Conservation (phyloP, 1,140 invertebrate genomes). For the Drosophila prosaltans region DNA sequence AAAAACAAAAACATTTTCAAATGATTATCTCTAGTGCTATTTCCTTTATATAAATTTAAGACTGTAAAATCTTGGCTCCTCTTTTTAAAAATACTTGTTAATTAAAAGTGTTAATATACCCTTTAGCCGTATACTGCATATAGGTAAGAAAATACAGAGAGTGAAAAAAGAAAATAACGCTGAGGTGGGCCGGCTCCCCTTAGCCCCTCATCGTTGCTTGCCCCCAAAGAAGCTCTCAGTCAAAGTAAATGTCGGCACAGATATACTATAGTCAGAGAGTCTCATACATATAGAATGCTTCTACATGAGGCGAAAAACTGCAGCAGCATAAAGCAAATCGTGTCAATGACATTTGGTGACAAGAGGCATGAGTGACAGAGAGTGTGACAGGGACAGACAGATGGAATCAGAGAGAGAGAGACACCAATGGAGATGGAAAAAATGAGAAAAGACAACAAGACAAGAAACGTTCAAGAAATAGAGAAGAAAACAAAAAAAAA, state of each 20-base stretch:
- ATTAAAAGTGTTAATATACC: background rate
- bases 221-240: constrained; percentile 17
- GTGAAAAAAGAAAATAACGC: constrained; percentile 33
- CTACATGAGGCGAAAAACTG: constrained; percentile 36
- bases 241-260: constrained; percentile 63
- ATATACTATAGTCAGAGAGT: constrained; percentile 31
- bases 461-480: constrained; percentile 24
- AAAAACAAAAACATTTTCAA: no score
- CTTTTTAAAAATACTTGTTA: no score
- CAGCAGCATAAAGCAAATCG: constrained; percentile 78
- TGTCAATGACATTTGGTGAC: constrained; percentile 80
- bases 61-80: no score
- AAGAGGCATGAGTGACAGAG: constrained; percentile 47
- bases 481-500: background rate
- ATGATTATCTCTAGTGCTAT: no score
- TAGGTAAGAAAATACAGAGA: constrained; percentile 28
- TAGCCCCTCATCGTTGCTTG: no score
- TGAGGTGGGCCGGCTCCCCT: constrained; percentile 62
- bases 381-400: background rate
- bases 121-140: background rate
- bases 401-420: constrained; percentile 13
- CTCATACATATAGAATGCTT: constrained; percentile 15
- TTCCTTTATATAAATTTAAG: no score
- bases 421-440: constrained; percentile 18
- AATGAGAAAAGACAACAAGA: constrained; percentile 19